These are phyloP conservation scores for Betta splendens DNA, from an alignment of 2,797 vertebrate genomes.

Conservation along the genomic window DNA sequence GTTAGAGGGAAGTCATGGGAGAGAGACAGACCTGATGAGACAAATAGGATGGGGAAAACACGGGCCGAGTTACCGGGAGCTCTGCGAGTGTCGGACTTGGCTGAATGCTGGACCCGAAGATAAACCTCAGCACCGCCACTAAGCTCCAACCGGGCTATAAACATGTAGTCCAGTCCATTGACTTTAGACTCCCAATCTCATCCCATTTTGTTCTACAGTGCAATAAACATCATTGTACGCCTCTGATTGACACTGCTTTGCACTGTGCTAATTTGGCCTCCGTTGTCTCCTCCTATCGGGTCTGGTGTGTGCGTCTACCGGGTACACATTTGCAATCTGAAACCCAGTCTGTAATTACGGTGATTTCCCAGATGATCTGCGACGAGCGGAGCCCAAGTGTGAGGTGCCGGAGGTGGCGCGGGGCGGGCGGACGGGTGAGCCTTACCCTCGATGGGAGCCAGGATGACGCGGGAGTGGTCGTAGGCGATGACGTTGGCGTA, in stretches of 20 bases:
- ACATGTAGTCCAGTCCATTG: background rate
- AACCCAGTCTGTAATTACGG: conserved; percentile 29
- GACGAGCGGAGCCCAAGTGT: conserved; percentile 19
- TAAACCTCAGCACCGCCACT: no score
- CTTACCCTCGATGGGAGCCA: conserved; percentile 95
- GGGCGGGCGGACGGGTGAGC: background rate
- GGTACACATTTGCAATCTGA: conserved; percentile 22
- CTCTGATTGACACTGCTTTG: background rate
- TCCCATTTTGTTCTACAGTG: background rate
- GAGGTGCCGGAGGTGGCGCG: conserved; percentile 5
- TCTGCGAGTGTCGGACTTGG: conserved; percentile 25
- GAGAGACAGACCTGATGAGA: conserved; percentile 56
- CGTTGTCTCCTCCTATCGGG: conserved; percentile 6
- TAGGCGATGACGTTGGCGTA: conserved; percentile 98
- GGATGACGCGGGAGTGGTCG: conserved; percentile 95
- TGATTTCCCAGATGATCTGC: conserved; percentile 29
- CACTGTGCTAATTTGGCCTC: conserved; percentile 9
- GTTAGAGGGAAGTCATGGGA: conserved; percentile 45
- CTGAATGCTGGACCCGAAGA: conserved; percentile 21
- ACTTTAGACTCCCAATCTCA: background rate
- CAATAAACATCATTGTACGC: background rate
- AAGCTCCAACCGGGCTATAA: no score
- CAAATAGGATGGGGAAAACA: conserved; percentile 51
- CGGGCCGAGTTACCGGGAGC: conserved; percentile 34
- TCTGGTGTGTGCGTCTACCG: conserved; percentile 1